Evolutionary conservation across 2,113 vertebrate genomes (phyloP).

Genomic region (Promerops cafer): DNA sequence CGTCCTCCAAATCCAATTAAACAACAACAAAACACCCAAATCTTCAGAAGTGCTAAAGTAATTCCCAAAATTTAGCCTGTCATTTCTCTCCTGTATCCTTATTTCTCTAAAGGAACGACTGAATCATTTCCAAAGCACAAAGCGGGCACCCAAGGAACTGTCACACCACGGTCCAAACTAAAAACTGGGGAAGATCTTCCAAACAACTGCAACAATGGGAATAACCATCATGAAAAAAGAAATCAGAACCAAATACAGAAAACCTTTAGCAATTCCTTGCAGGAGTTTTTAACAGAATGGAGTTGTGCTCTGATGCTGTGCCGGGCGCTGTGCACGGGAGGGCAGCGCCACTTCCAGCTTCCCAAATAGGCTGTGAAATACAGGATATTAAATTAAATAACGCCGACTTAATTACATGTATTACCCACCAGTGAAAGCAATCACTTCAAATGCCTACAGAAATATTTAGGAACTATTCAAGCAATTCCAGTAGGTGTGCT

Average conservation of each 20-base stretch:
- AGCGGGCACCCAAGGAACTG: neutral
- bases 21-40: neutral
- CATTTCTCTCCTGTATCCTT: neutral
- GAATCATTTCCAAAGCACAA: neutral
- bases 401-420: neutral
- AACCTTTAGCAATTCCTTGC: neutral
- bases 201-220: neutral
- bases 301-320: neutral
- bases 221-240: neutral
- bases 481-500: neutral
- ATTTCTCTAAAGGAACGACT: accelerated
- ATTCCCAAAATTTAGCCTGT: neutral
- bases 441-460: neutral
- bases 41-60: neutral
- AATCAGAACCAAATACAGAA: neutral
- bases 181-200: neutral
- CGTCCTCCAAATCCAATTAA: neutral
- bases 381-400: conserved; percentile 40
- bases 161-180: neutral
- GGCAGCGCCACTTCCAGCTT: neutral
- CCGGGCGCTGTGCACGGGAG: neutral
- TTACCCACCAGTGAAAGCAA: neutral
- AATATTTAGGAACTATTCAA: neutral
- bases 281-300: neutral
- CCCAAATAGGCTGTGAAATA: neutral